A percentile compares a stretch with the other conserved stretches of the same genome.
Conservation (phyloP, 2,888 invertebrate species). For the Pollenia amentaria region DNA sequence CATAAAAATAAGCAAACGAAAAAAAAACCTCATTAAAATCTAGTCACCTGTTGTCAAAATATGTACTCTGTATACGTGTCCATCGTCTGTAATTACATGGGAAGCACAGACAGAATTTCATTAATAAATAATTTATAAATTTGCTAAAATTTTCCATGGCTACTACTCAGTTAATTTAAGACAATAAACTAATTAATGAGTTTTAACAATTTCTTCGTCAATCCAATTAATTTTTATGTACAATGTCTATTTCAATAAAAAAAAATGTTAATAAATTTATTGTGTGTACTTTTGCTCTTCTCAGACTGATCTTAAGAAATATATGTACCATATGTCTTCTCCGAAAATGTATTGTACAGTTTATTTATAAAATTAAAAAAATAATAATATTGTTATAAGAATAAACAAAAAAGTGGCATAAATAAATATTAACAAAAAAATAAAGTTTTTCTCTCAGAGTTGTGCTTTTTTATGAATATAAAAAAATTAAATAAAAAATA, state of each 20-base stretch:
- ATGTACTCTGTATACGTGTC: not conserved
- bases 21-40: constrained; percentile 54
- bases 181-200: constrained; percentile 24
- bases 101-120: not conserved
- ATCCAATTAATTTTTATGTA: not conserved
- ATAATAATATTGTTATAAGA: not conserved
- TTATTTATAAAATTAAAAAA: not conserved
- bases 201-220: not conserved
- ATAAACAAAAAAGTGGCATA: not conserved
- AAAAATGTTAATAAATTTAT: not conserved
- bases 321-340: not conserved
- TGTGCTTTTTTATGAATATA: constrained; percentile 58
- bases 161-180: constrained; percentile 5
- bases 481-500: constrained; percentile 52
- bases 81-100: constrained; percentile 1
- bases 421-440: constrained; percentile 2
- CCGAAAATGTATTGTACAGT: not conserved
- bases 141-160: not conserved
- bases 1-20: constrained; percentile 2
- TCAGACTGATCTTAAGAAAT: constrained; percentile 18
- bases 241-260: not conserved
- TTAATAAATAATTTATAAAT: not conserved
- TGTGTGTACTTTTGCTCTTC: not conserved
- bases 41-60: constrained; percentile 34
- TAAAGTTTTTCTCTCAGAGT: constrained; percentile 47